Conservation (phyloP, 1,140 invertebrate genomes). For the Penaeus chinensis region DNA sequence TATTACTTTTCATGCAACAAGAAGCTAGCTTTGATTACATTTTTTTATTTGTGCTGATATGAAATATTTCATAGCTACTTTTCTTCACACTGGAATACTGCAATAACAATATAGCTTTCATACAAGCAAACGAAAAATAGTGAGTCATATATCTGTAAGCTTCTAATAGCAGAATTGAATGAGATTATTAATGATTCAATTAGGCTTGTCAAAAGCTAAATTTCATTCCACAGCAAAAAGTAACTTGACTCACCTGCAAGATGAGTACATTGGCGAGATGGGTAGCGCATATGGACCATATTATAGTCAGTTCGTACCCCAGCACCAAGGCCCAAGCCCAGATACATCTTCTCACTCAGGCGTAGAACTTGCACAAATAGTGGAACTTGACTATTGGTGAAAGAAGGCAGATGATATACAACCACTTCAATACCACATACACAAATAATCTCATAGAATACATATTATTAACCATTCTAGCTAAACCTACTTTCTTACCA, state of each 20-base stretch:
- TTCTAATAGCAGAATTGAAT: not conserved
- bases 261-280: constrained; percentile 85
- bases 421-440: not conserved
- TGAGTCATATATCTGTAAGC: no score
- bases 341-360: constrained; percentile 83
- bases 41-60: no score
- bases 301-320: constrained; percentile 85
- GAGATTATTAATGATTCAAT: not conserved
- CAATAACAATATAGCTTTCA: no score
- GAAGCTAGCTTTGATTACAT: no score
- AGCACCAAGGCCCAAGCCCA: constrained; percentile 71
- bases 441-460: no score
- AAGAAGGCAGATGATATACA: not conserved
- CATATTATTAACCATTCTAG: no score
- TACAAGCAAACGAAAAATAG: no score
- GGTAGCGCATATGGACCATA: constrained; percentile 86
- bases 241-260: constrained; percentile 74
- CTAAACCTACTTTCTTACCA: constrained; percentile 47
- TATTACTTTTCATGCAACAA: no score
- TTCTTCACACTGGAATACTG: no score
- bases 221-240: not conserved
- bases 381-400: constrained; percentile 79
- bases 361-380: constrained; percentile 88
- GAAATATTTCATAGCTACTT: no score
- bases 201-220: not conserved